phyloP scores from a whole-genome alignment of 2,888 invertebrate genomes.

The Ormyrus thymus region DNA sequence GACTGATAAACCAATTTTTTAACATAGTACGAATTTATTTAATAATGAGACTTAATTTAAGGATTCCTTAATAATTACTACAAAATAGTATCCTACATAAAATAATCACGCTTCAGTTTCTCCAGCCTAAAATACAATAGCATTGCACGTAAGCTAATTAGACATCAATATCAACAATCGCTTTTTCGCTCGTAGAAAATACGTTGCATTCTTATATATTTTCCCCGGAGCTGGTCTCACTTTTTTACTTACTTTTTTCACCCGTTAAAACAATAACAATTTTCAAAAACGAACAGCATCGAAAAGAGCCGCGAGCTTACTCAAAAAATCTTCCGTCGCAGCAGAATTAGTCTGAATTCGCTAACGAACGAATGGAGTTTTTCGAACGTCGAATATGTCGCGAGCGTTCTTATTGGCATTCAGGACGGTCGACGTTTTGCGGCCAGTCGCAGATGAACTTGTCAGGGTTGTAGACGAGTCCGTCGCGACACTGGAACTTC shows the following conservation, averaged over 20 bases:
- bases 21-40: conserved; percentile 28
- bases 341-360: too few species aligned
- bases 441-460: conserved; percentile 89
- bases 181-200: conserved; percentile 9
- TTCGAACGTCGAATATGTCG: background rate
- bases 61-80: conserved; percentile 11
- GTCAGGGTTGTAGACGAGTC: conserved; percentile 84
- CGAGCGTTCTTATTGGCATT: conserved; percentile 74
- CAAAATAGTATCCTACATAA: background rate
- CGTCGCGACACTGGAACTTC: conserved; percentile 84
- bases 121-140: conserved; percentile 8
- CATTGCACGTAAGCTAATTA: conserved; percentile 7
- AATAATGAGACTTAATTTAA: conserved; percentile 33
- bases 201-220: too few species aligned
- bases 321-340: too few species aligned
- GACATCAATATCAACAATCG: conserved; percentile 5
- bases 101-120: background rate
- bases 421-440: conserved; percentile 80
- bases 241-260: background rate
- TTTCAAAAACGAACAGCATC: too few species aligned
- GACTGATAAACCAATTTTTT: too few species aligned
- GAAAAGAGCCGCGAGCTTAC: too few species aligned
- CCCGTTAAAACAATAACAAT: background rate
- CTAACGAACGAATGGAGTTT: background rate
- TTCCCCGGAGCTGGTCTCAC: conserved; percentile 36